Percentiles rank a stretch among this genome's conserved stretches.
These are phyloP conservation scores for Thamnaconus septentrionalis DNA, from an alignment of 2,113 vertebrate genomes.

Conservation along the genomic window DNA sequence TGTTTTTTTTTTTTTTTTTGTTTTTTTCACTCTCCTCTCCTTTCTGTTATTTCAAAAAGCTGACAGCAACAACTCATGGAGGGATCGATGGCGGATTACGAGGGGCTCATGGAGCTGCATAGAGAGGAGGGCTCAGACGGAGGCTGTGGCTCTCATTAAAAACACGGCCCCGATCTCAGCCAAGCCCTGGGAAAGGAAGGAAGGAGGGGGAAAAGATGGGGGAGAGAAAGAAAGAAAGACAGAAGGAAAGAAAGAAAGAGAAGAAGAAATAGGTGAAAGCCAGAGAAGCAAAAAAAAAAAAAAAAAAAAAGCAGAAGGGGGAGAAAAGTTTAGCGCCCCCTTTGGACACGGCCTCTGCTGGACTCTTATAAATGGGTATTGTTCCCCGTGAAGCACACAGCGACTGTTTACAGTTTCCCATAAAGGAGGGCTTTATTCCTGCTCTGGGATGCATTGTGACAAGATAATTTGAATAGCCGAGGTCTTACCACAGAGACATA, in stretches of 20 bases:
- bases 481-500: constrained; percentile 75
- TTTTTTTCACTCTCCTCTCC: constrained; percentile 60
- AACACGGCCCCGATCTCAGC: constrained; percentile 62
- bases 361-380: constrained; percentile 76
- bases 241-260: constrained; percentile 16
- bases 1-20: constrained; percentile 70
- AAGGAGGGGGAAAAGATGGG: constrained; percentile 55
- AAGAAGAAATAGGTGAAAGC: constrained; percentile 13
- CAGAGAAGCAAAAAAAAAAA: constrained; percentile 18
- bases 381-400: constrained; percentile 71
- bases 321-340: constrained; percentile 65
- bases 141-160: constrained; percentile 75
- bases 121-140: constrained; percentile 72
- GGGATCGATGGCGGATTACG: constrained; percentile 81
- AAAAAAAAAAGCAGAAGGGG: constrained; percentile 9
- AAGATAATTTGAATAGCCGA: constrained; percentile 79
- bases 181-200: constrained; percentile 68
- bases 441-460: constrained; percentile 79
- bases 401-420: constrained; percentile 74
- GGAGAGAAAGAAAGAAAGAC: constrained; percentile 59
- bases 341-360: constrained; percentile 65
- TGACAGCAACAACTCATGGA: constrained; percentile 78
- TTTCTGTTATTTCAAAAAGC: constrained; percentile 76
- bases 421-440: constrained; percentile 77
- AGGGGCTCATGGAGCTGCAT: constrained; percentile 78